Percentiles rank a stretch among this genome's conserved stretches.
Conservation (phyloP, 2,888 invertebrate species). For the Invenusta paracnida region DNA sequence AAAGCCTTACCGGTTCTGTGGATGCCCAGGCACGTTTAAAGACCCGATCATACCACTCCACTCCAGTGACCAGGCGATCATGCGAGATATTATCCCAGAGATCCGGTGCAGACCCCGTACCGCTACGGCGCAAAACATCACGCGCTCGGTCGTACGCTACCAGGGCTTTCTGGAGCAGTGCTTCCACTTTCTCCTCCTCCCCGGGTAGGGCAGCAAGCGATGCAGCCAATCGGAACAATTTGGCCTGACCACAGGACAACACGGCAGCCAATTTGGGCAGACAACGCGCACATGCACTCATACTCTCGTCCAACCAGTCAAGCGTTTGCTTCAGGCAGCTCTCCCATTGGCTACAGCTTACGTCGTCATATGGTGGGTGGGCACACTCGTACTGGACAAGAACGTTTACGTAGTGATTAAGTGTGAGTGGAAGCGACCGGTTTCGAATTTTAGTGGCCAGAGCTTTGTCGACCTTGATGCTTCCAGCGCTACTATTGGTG, state of each 20-base stretch:
- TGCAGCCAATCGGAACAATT: not conserved
- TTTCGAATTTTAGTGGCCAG: not conserved
- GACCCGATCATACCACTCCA: not conserved
- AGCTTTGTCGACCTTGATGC: not conserved
- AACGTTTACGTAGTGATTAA: not conserved
- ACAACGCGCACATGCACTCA: not conserved
- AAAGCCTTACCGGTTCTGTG: not conserved
- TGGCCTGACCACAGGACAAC: not conserved
- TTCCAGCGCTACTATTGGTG: not conserved
- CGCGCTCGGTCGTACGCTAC: not conserved
- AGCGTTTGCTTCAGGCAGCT: not conserved
- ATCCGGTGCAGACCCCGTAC: not conserved
- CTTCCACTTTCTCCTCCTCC: not conserved
- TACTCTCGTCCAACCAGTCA: not conserved
- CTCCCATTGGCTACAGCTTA: not conserved
- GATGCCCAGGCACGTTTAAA: not conserved
- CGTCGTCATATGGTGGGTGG: not conserved
- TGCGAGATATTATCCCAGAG: not conserved
- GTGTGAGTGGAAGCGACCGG: not conserved
- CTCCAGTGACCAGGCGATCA: not conserved
- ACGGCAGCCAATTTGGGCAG: not conserved
- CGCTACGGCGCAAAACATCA: not conserved
- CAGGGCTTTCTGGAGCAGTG: not conserved
- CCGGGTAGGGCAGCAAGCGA: not conserved
- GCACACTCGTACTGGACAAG: not conserved